These are phyloP conservation scores for Hylaeus anthracinus DNA, from an alignment of 1,140 invertebrate genomes.

Conservation along the genomic window DNA sequence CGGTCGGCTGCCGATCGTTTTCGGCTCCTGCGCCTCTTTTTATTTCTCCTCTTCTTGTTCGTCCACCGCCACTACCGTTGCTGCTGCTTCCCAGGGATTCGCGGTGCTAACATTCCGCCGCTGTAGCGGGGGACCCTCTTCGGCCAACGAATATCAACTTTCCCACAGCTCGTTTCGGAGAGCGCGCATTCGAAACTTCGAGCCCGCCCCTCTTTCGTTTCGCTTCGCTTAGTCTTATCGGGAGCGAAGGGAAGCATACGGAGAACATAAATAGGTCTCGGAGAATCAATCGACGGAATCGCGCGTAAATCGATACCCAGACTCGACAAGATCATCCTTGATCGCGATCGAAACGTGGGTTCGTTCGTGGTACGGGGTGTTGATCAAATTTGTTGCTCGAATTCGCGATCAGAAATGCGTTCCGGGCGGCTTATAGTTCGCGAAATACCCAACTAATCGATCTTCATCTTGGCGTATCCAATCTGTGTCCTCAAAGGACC, in stretches of 20 bases:
- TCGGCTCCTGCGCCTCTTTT: slow-evolving; percentile 40
- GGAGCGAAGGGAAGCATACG: not conserved
- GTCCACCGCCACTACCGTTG: slow-evolving; percentile 43
- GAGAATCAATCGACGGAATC: too few species aligned
- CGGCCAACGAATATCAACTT: slow-evolving; percentile 63
- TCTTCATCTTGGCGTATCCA: too few species aligned
- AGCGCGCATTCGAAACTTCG: slow-evolving; percentile 39
- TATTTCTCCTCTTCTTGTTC: slow-evolving; percentile 27
- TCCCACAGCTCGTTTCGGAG: slow-evolving; percentile 71
- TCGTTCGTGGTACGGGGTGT: too few species aligned
- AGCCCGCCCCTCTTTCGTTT: not conserved
- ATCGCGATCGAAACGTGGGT: not conserved
- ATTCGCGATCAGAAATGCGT: too few species aligned
- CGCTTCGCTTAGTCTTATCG: not conserved
- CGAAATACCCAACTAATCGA: too few species aligned
- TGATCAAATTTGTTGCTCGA: too few species aligned
- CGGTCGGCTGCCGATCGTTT: slow-evolving; percentile 60
- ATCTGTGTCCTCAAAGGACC: too few species aligned
- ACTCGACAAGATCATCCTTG: too few species aligned
- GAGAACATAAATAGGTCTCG: not conserved
- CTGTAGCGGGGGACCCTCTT: slow-evolving; percentile 42
- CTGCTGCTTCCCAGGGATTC: slow-evolving; percentile 61
- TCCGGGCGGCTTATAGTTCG: too few species aligned
- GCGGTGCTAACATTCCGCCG: slow-evolving; percentile 67
- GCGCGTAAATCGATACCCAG: too few species aligned